Evolutionary conservation across 2,888 invertebrate species (phyloP).

Genomic region (Lamproptera curius): DNA sequence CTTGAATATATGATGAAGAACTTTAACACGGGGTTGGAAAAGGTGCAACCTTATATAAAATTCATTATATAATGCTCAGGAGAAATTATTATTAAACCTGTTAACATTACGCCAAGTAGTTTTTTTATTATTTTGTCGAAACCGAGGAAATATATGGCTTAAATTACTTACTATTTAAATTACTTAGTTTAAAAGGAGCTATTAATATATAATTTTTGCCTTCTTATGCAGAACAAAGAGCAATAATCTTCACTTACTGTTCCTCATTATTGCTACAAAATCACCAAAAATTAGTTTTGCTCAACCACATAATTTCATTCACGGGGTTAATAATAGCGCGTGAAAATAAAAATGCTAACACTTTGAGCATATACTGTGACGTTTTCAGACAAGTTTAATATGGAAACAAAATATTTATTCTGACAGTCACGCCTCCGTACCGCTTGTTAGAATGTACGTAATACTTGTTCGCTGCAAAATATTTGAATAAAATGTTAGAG

Average conservation of each 20-base stretch:
- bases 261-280: slow-evolving; percentile 7
- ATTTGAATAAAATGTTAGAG: slow-evolving; percentile 1
- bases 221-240: no score
- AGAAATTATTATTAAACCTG: no score
- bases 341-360: slow-evolving; percentile 11
- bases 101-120: no score
- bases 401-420: slow-evolving; percentile 16
- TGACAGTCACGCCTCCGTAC: slow-evolving; percentile 14
- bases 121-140: no score
- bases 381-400: slow-evolving; percentile 2
- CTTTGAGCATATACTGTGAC: not conserved
- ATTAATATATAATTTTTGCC: no score
- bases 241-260: slow-evolving; percentile 10
- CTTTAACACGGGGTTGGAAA: slow-evolving; percentile 15
- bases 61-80: no score
- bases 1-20: slow-evolving; percentile 20
- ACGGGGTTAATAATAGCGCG: not conserved
- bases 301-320: no score
- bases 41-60: slow-evolving; percentile 17
- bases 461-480: slow-evolving; percentile 1
- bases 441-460: slow-evolving; percentile 1
- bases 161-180: no score
- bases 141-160: no score
- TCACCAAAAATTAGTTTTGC: no score
- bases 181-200: no score